These are phyloP conservation scores for Stomatorhinus ivindoensis DNA, from an alignment of 2,113 vertebrate genomes.

Conservation along the genomic window DNA sequence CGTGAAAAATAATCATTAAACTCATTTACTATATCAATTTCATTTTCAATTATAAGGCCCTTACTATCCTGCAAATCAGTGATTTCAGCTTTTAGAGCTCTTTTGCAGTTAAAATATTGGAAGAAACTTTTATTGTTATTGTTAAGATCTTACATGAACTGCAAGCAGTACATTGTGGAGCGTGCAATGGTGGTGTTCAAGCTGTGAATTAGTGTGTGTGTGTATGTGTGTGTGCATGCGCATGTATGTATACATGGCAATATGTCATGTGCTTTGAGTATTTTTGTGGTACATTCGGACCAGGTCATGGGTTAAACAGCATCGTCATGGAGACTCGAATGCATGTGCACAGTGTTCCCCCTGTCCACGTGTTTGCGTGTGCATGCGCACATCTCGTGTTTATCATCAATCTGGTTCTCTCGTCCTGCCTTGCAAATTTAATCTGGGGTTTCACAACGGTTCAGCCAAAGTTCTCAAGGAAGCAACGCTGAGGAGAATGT, in stretches of 20 bases:
- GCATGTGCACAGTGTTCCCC: neutral
- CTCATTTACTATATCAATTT: too few species aligned
- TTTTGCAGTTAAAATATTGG: too few species aligned
- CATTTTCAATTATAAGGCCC: too few species aligned
- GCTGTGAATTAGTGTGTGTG: neutral
- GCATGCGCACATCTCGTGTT: neutral
- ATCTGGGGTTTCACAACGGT: neutral
- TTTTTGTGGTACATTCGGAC: neutral
- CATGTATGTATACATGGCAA: neutral
- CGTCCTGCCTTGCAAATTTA: constrained; percentile 17
- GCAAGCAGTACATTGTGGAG: neutral
- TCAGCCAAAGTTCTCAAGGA: constrained; percentile 34
- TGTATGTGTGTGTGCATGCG: neutral
- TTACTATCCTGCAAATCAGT: too few species aligned
- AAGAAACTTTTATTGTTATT: too few species aligned
- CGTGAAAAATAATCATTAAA: too few species aligned
- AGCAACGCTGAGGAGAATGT: constrained; percentile 39
- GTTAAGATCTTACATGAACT: neutral
- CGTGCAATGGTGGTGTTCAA: neutral
- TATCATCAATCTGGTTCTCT: constrained; percentile 15
- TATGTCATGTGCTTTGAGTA: neutral
- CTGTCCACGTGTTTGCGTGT: neutral
- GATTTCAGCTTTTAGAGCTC: too few species aligned
- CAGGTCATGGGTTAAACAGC: neutral
- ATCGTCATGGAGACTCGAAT: neutral